phyloP scores from a whole-genome alignment of 2,888 invertebrate genomes.

The Erebia epiphron region DNA sequence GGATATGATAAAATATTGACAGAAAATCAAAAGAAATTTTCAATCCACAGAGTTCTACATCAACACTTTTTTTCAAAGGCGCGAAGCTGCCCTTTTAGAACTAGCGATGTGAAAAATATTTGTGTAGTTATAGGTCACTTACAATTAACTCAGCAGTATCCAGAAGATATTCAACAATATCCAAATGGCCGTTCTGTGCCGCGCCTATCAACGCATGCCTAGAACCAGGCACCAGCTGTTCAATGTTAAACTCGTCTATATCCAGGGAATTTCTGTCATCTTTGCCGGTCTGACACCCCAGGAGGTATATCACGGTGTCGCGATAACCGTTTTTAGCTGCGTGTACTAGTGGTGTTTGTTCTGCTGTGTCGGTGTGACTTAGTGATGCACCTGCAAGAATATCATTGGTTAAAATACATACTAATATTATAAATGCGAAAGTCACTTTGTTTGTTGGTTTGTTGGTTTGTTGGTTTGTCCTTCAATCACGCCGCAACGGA shows the following conservation, averaged over 20 bases:
- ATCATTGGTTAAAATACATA: neutral
- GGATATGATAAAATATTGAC: too few relatives aligned
- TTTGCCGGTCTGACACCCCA: conserved; percentile 86
- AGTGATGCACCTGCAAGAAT: conserved; percentile 83
- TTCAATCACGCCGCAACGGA: too few relatives aligned
- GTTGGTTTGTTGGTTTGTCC: too few relatives aligned
- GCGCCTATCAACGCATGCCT: conserved; percentile 95
- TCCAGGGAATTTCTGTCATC: conserved; percentile 87
- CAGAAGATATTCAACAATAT: conserved; percentile 94
- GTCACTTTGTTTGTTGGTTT: too few relatives aligned
- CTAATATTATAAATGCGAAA: too few relatives aligned
- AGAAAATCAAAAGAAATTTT: too few relatives aligned
- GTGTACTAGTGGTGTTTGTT: conserved; percentile 93
- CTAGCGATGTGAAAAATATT: too few relatives aligned
- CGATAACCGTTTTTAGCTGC: conserved; percentile 94
- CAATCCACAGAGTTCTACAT: too few relatives aligned
- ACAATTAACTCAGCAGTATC: conserved; percentile 93
- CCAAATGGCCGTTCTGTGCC: conserved; percentile 92
- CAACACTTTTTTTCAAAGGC: too few relatives aligned
- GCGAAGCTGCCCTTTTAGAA: too few relatives aligned
- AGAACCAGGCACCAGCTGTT: conserved; percentile 89
- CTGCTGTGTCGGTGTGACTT: conserved; percentile 91
- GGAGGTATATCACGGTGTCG: conserved; percentile 92
- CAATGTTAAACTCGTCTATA: conserved; percentile 79
- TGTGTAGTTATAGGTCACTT: too few relatives aligned